Evolutionary conservation across 2,113 vertebrate genomes (phyloP).

Genomic region (Sialia sialis): DNA sequence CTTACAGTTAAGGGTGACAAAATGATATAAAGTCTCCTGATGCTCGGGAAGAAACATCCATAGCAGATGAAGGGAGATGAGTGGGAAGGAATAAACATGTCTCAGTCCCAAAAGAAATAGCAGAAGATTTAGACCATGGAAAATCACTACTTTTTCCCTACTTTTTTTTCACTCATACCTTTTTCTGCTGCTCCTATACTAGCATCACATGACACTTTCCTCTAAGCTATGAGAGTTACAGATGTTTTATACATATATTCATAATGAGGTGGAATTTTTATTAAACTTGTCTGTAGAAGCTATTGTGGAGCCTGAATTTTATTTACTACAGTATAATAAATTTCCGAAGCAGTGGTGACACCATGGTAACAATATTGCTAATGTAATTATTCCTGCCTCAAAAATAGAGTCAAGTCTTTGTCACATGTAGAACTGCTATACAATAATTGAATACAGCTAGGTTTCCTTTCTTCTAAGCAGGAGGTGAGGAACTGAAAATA

Average conservation of each 20-base stretch:
- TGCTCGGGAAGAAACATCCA: neutral
- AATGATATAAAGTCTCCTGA: neutral
- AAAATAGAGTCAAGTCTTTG: slow-evolving; percentile 44
- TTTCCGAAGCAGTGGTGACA: slow-evolving; percentile 16
- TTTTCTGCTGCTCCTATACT: neutral
- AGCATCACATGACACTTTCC: neutral
- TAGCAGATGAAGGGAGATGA: neutral
- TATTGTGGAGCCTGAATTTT: slow-evolving; percentile 39
- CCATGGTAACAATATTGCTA: slow-evolving; percentile 64
- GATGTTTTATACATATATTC: slow-evolving; percentile 38
- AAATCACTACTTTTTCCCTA: neutral
- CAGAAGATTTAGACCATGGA: neutral
- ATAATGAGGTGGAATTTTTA: slow-evolving; percentile 50
- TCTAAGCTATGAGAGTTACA: neutral
- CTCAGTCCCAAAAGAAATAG: neutral
- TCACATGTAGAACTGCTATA: neutral
- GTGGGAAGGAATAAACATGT: neutral
- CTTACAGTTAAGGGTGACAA: neutral
- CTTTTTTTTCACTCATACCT: neutral
- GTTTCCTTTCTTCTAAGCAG: slow-evolving; percentile 47
- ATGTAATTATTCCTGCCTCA: slow-evolving; percentile 52
- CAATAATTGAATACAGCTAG: slow-evolving; percentile 35
- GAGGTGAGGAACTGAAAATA: slow-evolving; percentile 41
- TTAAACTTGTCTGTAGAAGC: slow-evolving; percentile 44
- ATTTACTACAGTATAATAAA: slow-evolving; percentile 48